phyloP scores from a whole-genome alignment of 2,888 invertebrate species.

The Crossocerus cetratus region DNA sequence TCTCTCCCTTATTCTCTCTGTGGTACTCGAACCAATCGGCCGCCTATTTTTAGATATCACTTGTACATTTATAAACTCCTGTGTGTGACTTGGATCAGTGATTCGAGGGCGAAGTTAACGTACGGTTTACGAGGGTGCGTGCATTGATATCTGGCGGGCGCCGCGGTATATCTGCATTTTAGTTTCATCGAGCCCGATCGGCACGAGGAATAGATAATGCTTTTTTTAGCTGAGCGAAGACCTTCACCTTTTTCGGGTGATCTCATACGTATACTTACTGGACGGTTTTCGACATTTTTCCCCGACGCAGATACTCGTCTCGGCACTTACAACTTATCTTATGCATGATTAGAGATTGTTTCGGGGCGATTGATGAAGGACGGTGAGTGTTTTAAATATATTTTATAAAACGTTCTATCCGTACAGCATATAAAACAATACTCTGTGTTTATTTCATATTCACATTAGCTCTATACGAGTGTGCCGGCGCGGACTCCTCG shows the following conservation, averaged over 20 bases:
- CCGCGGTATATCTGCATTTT: background rate
- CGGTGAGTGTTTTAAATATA: slow-evolving; percentile 72
- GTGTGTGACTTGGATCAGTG: slow-evolving; percentile 6
- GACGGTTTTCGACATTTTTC: too few relatives aligned
- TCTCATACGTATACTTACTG: too few relatives aligned
- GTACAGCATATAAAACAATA: slow-evolving; percentile 78
- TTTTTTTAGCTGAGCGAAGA: too few relatives aligned
- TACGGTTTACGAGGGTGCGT: slow-evolving; percentile 2
- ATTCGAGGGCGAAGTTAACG: background rate
- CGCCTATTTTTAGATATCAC: slow-evolving; percentile 66
- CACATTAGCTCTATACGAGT: slow-evolving; percentile 75
- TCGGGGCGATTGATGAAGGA: too few relatives aligned
- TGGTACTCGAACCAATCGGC: slow-evolving; percentile 23
- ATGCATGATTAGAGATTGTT: too few relatives aligned
- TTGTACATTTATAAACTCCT: slow-evolving; percentile 60
- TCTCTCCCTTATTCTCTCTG: background rate
- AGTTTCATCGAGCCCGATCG: too few relatives aligned
- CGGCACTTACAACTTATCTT: too few relatives aligned
- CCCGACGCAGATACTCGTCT: too few relatives aligned
- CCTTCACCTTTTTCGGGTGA: too few relatives aligned
- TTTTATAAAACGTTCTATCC: slow-evolving; percentile 77
- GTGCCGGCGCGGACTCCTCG: slow-evolving; percentile 66
- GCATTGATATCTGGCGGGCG: background rate
- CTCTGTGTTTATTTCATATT: slow-evolving; percentile 77
- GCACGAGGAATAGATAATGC: too few relatives aligned